phyloP scores from a whole-genome alignment of 2,797 vertebrate genomes.

The Alfaro cultratus region DNA sequence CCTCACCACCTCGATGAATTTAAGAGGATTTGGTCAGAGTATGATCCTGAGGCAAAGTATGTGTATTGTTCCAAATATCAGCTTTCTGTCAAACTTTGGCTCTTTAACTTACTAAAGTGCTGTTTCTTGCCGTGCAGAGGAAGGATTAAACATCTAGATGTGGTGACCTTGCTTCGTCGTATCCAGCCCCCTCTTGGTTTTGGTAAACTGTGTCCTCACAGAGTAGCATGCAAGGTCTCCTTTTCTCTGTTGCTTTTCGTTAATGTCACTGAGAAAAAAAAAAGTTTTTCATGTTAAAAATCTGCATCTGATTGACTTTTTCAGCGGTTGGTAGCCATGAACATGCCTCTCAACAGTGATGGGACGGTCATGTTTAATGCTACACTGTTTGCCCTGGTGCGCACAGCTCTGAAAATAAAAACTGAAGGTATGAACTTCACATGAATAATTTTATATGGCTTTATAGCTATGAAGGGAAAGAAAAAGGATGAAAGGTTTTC shows the following conservation, averaged over 20 bases:
- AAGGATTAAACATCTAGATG: constrained; percentile 97
- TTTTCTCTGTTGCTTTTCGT: not conserved
- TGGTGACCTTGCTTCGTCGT: constrained; percentile 93
- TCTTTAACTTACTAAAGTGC: not conserved
- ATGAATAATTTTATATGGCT: not conserved
- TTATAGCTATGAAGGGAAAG: not conserved
- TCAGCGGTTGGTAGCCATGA: constrained; percentile 98
- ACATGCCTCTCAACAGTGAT: constrained; percentile 98
- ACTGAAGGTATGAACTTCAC: constrained; percentile 87
- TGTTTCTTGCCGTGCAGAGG: constrained; percentile 81
- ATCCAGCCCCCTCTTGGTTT: constrained; percentile 98
- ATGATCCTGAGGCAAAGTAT: constrained; percentile 98
- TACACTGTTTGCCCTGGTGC: constrained; percentile 96
- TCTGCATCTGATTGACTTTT: constrained; percentile 43
- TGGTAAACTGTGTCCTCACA: constrained; percentile 96
- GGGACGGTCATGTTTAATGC: constrained; percentile 99
- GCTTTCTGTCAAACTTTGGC: not conserved
- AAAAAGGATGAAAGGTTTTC: not conserved
- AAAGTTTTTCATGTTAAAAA: constrained; percentile 6
- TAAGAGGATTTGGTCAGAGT: constrained; percentile 99
- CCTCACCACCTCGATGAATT: constrained; percentile 99
- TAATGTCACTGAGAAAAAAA: not conserved
- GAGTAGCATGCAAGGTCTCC: constrained; percentile 97
- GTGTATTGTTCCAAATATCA: constrained; percentile 53
- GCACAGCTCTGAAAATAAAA: constrained; percentile 98